These are phyloP conservation scores for Apamea crenata DNA, from an alignment of 2,888 invertebrate genomes.

Conservation along the genomic window DNA sequence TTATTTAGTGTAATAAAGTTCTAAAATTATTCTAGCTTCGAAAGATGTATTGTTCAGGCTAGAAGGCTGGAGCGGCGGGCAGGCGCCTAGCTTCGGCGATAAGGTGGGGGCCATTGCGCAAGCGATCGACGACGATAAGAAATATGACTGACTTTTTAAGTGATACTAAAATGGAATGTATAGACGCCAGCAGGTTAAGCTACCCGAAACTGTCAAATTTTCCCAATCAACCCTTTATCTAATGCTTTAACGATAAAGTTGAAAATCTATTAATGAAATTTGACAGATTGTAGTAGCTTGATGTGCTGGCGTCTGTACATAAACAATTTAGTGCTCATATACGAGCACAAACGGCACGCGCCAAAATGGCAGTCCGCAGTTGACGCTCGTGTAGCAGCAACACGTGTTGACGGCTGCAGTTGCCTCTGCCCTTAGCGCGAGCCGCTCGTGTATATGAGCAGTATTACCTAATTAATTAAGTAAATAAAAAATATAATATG, in stretches of 20 bases:
- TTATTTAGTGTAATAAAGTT: constrained; percentile 43
- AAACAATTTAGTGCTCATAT: background rate
- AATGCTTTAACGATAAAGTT: too few relatives aligned
- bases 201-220: too few relatives aligned
- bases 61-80: constrained; percentile 22
- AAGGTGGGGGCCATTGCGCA: background rate
- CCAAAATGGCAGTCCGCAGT: background rate
- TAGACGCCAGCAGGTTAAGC: too few relatives aligned
- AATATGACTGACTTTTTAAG: background rate
- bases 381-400: background rate
- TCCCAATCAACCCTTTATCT: too few relatives aligned
- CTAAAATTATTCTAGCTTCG: constrained; percentile 47
- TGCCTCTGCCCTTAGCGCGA: background rate
- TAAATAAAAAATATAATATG: background rate
- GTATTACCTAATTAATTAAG: background rate
- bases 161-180: background rate
- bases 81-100: constrained; percentile 36
- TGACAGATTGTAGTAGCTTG: too few relatives aligned
- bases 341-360: too few relatives aligned
- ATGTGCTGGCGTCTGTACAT: background rate
- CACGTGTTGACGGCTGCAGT: background rate
- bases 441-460: background rate
- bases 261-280: too few relatives aligned
- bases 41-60: constrained; percentile 42
- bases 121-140: constrained; percentile 13